Evolutionary conservation across 1,140 invertebrate genomes (phyloP).

Genomic region (Apis mellifera): Amel_HAv3.1 CM009943.2:11075501-11076000

Average conservation of each 20-base stretch:
- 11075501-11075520: neutral
- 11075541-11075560: neutral
- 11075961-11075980: too few species aligned
- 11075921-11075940: too few species aligned
- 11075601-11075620: conserved; percentile 13
- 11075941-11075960: too few species aligned
- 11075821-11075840: conserved; percentile 52
- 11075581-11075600: neutral
- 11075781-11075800: conserved; percentile 55
- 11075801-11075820: conserved; percentile 49
- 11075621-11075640: conserved; percentile 12
- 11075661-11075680: conserved; percentile 5
- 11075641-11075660: conserved; percentile 44
- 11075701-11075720: conserved; percentile 33
- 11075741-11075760: conserved; percentile 66
- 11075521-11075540: neutral
- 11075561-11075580: neutral
- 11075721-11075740: conserved; percentile 62
- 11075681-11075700: conserved; percentile 15
- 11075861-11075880: conserved; percentile 6
- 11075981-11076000: too few species aligned
- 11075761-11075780: conserved; percentile 53
- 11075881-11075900: neutral
- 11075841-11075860: conserved; percentile 64
- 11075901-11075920: too few species aligned